Conservation (phyloP, 2,888 invertebrate species). For the Acronicta alni region DNA sequence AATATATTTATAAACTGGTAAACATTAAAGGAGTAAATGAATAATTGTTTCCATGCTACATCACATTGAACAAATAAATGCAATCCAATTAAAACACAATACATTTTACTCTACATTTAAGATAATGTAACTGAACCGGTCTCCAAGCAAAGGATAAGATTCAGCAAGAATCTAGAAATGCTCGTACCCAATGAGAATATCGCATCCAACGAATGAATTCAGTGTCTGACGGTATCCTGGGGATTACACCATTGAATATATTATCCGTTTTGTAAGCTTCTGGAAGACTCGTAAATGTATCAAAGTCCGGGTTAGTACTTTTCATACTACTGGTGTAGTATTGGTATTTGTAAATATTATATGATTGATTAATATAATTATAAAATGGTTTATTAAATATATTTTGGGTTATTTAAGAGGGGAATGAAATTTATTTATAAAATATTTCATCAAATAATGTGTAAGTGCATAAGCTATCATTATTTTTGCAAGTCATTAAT, state of each 20-base stretch:
- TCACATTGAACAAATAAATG: slow-evolving; percentile 16
- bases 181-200: slow-evolving; percentile 59
- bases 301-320: too few relatives aligned
- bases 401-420: too few relatives aligned
- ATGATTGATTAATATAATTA: too few relatives aligned
- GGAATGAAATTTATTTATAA: too few relatives aligned
- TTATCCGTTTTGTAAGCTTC: slow-evolving; percentile 51
- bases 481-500: too few relatives aligned
- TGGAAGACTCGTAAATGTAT: background rate
- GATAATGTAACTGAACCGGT: slow-evolving; percentile 27
- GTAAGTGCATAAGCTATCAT: too few relatives aligned
- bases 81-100: slow-evolving; percentile 39
- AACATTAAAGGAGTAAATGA: too few relatives aligned
- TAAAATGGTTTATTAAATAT: too few relatives aligned
- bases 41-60: background rate
- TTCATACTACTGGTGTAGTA: too few relatives aligned
- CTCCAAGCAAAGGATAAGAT: slow-evolving; percentile 24
- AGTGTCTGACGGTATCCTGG: slow-evolving; percentile 57
- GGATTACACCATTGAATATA: slow-evolving; percentile 61
- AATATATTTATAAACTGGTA: too few relatives aligned
- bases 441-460: too few relatives aligned
- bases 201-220: slow-evolving; percentile 66
- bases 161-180: slow-evolving; percentile 62
- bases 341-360: too few relatives aligned
- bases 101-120: slow-evolving; percentile 34